Evolutionary conservation across 2,797 vertebrate genomes (phyloP).

Genomic region (Xerus rutilus): DNA sequence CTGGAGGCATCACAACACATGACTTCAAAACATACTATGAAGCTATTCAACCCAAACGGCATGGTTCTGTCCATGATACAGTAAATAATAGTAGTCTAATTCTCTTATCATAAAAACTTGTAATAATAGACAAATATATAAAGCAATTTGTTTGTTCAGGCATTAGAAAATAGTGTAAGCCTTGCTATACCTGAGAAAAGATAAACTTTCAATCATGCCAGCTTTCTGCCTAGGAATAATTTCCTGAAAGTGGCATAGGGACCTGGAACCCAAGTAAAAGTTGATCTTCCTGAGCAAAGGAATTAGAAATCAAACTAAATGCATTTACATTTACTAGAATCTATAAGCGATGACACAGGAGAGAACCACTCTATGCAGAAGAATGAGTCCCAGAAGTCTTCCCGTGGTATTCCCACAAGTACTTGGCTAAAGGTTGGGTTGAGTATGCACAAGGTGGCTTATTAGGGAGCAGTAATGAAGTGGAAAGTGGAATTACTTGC

Average conservation of each 20-base stretch:
- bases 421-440: not conserved
- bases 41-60: not conserved
- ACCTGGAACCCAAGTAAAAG: not conserved
- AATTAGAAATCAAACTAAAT: conserved; percentile 9
- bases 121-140: not conserved
- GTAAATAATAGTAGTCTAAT: not conserved
- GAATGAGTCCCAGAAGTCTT: not conserved
- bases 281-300: not conserved
- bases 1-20: not conserved
- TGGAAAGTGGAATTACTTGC: not conserved
- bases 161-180: not conserved
- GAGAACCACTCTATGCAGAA: not conserved
- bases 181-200: not conserved
- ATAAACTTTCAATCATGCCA: not conserved
- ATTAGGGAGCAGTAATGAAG: not conserved
- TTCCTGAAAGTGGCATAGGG: not conserved
- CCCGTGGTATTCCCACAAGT: not conserved
- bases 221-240: not conserved
- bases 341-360: not conserved
- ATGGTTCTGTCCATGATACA: not conserved
- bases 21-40: not conserved
- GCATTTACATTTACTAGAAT: not conserved
- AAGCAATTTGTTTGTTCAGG: not conserved
- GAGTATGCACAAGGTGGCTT: not conserved
- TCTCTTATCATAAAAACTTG: not conserved